Evolutionary conservation across 2,797 vertebrate genomes (phyloP), one percentile per base, ranked within the genome.

Genomic region (Podarcis lilfordi): DNA sequence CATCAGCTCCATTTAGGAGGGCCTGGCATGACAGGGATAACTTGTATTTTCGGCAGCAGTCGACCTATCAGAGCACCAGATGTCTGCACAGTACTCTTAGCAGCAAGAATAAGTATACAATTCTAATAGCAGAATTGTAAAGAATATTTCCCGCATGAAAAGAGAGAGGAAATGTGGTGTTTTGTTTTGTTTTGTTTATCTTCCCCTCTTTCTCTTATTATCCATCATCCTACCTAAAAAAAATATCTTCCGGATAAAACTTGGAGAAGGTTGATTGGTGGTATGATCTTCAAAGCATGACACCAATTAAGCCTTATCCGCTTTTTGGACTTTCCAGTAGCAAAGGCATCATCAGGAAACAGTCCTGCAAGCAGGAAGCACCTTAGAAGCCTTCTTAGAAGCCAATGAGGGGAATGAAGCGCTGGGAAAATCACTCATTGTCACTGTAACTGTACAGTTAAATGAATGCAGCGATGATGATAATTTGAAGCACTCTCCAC

Each of bases 371-470:
- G 55, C 79, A 64, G 79, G 61, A 82, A 82, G 11, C 64, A 87
- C 37, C 21, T 45, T 72, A 74, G 37, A 37, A 75, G 37, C 55
- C 35, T 75, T 82, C 40, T 32, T 81, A 66, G 29, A 64, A 82
- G 23, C 61, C 61, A 32, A 8, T 40, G 59, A 61, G 37, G 59
- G 71, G 75, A 74, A 82, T 75, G 37, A 82, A 13, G 29, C 72
- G 66, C 55, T 82, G 75, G 59, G 74, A 29, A 82, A 81, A 87
- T 75, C 7, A 45, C 40, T 82, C 71, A 82, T 74, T 69, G 43
- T 32, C 8, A 25, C 4, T 75, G 55, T 37, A 66, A 43, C 37
- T 17, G 11, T 87, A 45, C 66, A 82, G 82, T 87, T 87, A 75
- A 32, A 82, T n/a, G 40, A 81, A 87, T 72, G 66, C 43, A 71